Evolutionary conservation across 2,797 vertebrate species (phyloP).

Genomic region (Podarcis lilfordi): DNA sequence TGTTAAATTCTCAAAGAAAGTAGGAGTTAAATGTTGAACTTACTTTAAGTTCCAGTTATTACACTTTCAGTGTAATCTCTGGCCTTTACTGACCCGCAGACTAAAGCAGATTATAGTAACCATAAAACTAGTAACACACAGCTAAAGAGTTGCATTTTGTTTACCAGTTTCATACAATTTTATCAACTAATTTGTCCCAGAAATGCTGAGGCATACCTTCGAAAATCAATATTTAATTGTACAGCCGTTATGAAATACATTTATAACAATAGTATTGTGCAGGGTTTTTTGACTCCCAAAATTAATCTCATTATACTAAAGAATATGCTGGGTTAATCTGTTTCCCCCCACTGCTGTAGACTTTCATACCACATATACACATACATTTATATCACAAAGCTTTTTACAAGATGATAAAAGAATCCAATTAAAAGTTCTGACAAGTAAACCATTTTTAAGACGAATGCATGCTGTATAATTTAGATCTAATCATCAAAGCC

Average conservation of each 20-base stretch:
- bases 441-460: slow-evolving; percentile 8
- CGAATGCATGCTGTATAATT: background rate
- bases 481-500: slow-evolving; percentile 14
- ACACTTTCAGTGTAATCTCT: background rate
- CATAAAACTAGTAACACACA: background rate
- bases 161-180: slow-evolving; percentile 1
- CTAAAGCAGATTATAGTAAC: slow-evolving; percentile 4
- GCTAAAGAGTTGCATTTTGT: background rate
- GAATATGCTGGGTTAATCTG: slow-evolving; percentile 1
- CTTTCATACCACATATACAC: background rate
- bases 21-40: background rate
- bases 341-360: background rate
- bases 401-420: slow-evolving; percentile 21
- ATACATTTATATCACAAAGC: background rate
- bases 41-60: background rate
- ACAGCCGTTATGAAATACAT: slow-evolving; percentile 13
- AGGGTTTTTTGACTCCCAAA: slow-evolving; percentile 2
- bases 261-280: background rate
- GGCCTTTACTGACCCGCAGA: background rate
- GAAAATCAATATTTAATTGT: slow-evolving; percentile 42
- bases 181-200: slow-evolving; percentile 1
- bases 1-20: background rate
- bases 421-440: slow-evolving; percentile 27
- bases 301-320: slow-evolving; percentile 25
- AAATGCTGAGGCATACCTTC: background rate